These are phyloP conservation scores for Microchirus variegatus DNA, from an alignment of 2,797 vertebrate species.

Conservation along the genomic window DNA sequence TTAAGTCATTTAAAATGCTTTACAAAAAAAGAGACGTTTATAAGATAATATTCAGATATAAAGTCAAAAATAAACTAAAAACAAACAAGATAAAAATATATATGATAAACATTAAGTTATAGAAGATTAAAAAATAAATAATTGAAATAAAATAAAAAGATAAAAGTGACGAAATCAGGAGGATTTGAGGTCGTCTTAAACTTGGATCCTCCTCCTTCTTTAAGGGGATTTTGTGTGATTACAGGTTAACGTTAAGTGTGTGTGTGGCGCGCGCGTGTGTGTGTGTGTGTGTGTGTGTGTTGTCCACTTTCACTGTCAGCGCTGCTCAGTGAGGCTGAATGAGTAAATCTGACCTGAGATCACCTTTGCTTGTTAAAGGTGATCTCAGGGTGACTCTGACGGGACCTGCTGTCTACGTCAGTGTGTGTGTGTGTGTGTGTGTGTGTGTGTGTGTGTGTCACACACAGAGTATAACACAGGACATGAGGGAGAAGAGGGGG, in stretches of 20 bases:
- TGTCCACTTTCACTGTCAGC: slow-evolving; percentile 35
- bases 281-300: slow-evolving; percentile 32
- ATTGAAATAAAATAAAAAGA: too few species aligned
- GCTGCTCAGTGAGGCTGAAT: slow-evolving; percentile 21
- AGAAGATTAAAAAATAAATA: too few species aligned
- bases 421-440: slow-evolving; percentile 42
- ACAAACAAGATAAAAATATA: too few species aligned
- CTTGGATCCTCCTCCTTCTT: too few species aligned
- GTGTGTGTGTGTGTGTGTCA: slow-evolving; percentile 40
- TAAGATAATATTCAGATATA: too few species aligned
- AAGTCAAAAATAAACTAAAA: too few species aligned
- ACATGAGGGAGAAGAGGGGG: slow-evolving; percentile 56
- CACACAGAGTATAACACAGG: slow-evolving; percentile 38
- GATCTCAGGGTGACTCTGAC: slow-evolving; percentile 39
- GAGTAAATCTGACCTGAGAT: slow-evolving; percentile 52
- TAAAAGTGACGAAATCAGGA: too few species aligned
- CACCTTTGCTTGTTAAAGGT: slow-evolving; percentile 29
- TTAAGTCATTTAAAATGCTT: too few species aligned
- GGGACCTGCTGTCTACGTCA: slow-evolving; percentile 45
- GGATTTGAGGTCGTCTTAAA: too few species aligned
- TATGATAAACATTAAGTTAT: too few species aligned
- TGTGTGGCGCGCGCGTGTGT: too few species aligned
- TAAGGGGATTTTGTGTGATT: slow-evolving; percentile 31
- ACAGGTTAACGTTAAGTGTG: slow-evolving; percentile 33
- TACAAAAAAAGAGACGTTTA: too few species aligned